These are phyloP conservation scores for Drosophila micromelanica DNA, from an alignment of 1,140 invertebrate genomes.

Conservation along the genomic window DNA sequence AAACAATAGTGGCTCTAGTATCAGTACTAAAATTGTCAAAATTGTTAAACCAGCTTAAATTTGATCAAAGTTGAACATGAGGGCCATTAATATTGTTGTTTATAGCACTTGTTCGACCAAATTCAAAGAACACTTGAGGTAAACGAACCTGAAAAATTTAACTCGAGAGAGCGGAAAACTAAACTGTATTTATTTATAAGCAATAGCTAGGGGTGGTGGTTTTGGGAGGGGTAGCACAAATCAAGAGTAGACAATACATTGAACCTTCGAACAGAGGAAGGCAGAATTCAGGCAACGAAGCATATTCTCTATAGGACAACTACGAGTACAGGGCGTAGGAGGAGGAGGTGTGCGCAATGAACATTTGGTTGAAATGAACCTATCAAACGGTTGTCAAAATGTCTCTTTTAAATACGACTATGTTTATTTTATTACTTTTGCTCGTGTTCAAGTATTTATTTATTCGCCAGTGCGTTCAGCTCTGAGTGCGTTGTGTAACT, in stretches of 20 bases:
- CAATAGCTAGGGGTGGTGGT: constrained; percentile 2
- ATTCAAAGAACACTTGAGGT: constrained; percentile 21
- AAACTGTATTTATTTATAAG: constrained; percentile 31
- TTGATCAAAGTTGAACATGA: background rate
- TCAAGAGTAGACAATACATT: constrained; percentile 61
- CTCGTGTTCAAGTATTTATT: constrained; percentile 69
- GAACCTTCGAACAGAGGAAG: constrained; percentile 42
- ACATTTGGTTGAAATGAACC: constrained; percentile 71
- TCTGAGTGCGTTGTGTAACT: constrained; percentile 68
- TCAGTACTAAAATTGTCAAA: background rate
- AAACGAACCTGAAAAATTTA: constrained; percentile 23
- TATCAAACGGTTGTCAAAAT: constrained; percentile 80
- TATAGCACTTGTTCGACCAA: constrained; percentile 9
- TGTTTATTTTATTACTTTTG: constrained; percentile 76
- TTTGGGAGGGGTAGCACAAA: constrained; percentile 21
- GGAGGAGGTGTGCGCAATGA: constrained; percentile 30
- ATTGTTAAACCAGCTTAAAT: constrained; percentile 10
- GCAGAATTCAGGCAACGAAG: constrained; percentile 25
- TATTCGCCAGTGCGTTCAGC: constrained; percentile 58
- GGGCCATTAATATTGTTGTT: constrained; percentile 12
- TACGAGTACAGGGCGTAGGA: constrained; percentile 1
- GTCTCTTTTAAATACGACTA: constrained; percentile 74
- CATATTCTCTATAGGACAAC: background rate
- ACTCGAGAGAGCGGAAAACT: constrained; percentile 15
- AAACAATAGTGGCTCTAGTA: constrained; percentile 1